Conservation (phyloP, 2,797 vertebrate genomes). For the Novumbra hubbsi region DNA sequence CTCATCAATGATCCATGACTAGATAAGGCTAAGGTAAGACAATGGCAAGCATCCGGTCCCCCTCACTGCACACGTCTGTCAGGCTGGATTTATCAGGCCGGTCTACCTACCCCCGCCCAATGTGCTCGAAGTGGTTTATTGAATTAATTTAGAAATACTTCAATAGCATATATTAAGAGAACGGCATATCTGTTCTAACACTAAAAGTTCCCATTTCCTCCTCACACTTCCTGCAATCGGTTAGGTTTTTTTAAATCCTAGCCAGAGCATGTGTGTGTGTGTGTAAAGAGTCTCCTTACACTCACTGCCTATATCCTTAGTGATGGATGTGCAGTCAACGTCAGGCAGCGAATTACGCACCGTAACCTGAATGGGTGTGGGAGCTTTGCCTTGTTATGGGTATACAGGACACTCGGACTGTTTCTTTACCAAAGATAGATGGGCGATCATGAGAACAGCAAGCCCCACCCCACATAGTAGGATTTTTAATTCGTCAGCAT, state of each 20-base stretch:
- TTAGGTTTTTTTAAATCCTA: constrained; percentile 25
- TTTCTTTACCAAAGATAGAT: constrained; percentile 12
- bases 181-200: constrained; percentile 52
- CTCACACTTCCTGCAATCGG: constrained; percentile 55
- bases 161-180: constrained; percentile 53
- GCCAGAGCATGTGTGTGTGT: constrained; percentile 24
- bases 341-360: constrained; percentile 16
- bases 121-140: constrained; percentile 48
- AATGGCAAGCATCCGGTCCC: background rate
- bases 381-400: constrained; percentile 19
- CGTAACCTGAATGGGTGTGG: constrained; percentile 21
- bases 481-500: constrained; percentile 61
- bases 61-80: constrained; percentile 25
- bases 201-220: constrained; percentile 47
- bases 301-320: constrained; percentile 46
- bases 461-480: constrained; percentile 39
- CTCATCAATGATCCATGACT: constrained; percentile 34
- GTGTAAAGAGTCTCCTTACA: constrained; percentile 49
- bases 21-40: constrained; percentile 8
- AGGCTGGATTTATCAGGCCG: constrained; percentile 45
- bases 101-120: constrained; percentile 48
- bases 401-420: constrained; percentile 11
- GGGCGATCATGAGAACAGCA: constrained; percentile 38
- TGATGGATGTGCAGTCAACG: constrained; percentile 42
- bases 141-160: constrained; percentile 52